Evolutionary conservation across 2,797 vertebrate species (phyloP), one percentile per base, ranked within the genome.

Genomic region (Pempheris klunzingeri): DNA sequence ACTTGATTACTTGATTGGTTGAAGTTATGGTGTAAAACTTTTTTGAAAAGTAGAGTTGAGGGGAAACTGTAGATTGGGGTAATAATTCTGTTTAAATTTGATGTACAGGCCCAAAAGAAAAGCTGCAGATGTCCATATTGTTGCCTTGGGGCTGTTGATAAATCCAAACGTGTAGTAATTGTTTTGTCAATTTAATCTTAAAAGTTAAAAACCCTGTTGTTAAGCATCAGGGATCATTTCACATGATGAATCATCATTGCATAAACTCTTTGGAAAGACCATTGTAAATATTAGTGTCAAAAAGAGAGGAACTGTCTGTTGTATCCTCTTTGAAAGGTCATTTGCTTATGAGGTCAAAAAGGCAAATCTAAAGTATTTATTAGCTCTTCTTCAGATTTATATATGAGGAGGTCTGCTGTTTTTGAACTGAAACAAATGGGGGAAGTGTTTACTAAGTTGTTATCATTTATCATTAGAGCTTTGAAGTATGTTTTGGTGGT

Each of bases 401-500:
- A 49, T 53, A 55, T 78, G 18, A 67, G 44, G 71, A 84, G 38
- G 58, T 66, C 38, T 52, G 50, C 17, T 61, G 71, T 71, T 80
- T 74, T 68, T 80, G 18, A 82, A 80, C 47, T 62, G 22, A n/a
- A 47, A 81, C 55, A 53, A 77, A 67, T 24, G 26, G 38, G 80
- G 26, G 38, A 69, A 74, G 39, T 88, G 88, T 91, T 92, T 88
- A 89, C 44, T 0, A 34, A 50, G 28, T 43, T 69, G 44, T 54
- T 53, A 24, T 73, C 38, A 81, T 90, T 86, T 60, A 59, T 88
- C 76, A 63, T 79, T 20, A 10, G 18, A 61, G n/a, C 67, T 70
- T 57, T 81, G 75, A 91, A 80, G 78, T 58, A 12, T 90, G 85
- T 88, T 93, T 84, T 85, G 57, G 71, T 78, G 14, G 26, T 71